Percentiles rank a stretch among this genome's conserved stretches.
Evolutionary conservation across 1,140 invertebrate genomes (phyloP).

Genomic region (Scaptomyza hsui): DNA sequence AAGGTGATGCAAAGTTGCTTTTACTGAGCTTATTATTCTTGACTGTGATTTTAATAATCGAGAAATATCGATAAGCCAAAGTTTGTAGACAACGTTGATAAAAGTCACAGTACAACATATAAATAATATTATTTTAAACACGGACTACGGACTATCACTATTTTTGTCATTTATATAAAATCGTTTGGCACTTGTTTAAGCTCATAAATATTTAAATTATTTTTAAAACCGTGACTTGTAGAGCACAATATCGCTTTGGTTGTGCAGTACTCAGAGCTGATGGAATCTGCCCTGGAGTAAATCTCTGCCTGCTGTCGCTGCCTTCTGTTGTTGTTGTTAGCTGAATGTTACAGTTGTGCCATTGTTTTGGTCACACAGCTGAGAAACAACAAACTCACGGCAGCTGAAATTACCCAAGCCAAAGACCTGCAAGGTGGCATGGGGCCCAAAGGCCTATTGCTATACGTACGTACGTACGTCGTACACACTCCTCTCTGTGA

Average conservation of each 20-base stretch:
- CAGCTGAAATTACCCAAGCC: slow-evolving; percentile 79
- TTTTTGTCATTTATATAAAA: background rate
- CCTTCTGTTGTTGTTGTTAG: slow-evolving; percentile 8
- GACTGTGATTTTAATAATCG: no score
- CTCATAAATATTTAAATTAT: background rate
- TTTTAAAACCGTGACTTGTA: slow-evolving; percentile 21
- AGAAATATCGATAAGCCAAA: no score
- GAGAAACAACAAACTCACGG: slow-evolving; percentile 70
- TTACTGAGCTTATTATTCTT: no score
- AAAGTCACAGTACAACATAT: no score
- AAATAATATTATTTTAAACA: no score
- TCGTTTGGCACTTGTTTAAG: background rate
- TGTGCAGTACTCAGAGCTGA: slow-evolving; percentile 32
- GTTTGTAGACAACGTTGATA: no score
- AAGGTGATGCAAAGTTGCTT: background rate
- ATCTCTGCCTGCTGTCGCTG: slow-evolving; percentile 49
- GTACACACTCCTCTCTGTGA: slow-evolving; percentile 43
- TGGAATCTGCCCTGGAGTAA: slow-evolving; percentile 52
- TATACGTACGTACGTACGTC: background rate
- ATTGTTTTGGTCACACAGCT: slow-evolving; percentile 80
- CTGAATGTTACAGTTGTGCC: slow-evolving; percentile 56
- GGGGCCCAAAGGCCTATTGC: slow-evolving; percentile 51
- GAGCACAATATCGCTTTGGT: slow-evolving; percentile 42
- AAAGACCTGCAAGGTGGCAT: slow-evolving; percentile 73
- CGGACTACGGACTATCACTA: no score